phyloP scores from a whole-genome alignment of 2,113 vertebrate species.

The Morone chrysops region DNA sequence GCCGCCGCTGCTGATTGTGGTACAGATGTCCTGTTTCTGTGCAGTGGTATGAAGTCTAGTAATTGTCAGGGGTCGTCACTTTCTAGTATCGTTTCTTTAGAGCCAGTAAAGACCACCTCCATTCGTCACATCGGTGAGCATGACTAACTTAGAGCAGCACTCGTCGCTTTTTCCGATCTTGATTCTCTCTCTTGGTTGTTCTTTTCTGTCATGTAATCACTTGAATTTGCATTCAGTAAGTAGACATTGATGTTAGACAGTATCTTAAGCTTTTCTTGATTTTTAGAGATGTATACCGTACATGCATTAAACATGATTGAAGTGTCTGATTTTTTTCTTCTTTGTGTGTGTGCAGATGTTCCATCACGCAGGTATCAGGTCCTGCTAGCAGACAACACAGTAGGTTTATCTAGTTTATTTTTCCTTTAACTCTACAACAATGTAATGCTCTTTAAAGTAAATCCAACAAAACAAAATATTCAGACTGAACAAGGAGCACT shows the following conservation, averaged over 20 bases:
- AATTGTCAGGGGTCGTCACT: constrained; percentile 69
- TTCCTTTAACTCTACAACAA: constrained; percentile 82
- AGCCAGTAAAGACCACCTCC: constrained; percentile 52
- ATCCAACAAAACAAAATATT: constrained; percentile 81
- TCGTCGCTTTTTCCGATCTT: constrained; percentile 54
- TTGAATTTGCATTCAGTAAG: constrained; percentile 74
- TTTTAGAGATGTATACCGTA: constrained; percentile 76
- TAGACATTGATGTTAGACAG: constrained; percentile 79
- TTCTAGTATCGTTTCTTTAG: constrained; percentile 72
- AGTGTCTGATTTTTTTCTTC: constrained; percentile 38
- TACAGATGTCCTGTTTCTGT: constrained; percentile 77
- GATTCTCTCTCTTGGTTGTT: constrained; percentile 73
- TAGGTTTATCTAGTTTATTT: constrained; percentile 76
- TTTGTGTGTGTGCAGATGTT: constrained; percentile 5
- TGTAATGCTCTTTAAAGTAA: constrained; percentile 80
- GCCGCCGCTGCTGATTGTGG: constrained; percentile 60
- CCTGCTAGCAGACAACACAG: constrained; percentile 43
- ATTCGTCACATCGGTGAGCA: constrained; percentile 76
- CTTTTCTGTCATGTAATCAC: constrained; percentile 74
- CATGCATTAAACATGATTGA: constrained; percentile 81
- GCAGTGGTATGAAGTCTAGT: constrained; percentile 78
- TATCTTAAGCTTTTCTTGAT: constrained; percentile 69
- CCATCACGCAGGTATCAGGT: constrained; percentile 1
- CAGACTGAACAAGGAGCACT: constrained; percentile 82
- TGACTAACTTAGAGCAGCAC: constrained; percentile 74